Evolutionary conservation across 2,797 vertebrate species (phyloP), one percentile per base, ranked within the genome.

Genomic region (Xiphophorus birchmanni): DNA sequence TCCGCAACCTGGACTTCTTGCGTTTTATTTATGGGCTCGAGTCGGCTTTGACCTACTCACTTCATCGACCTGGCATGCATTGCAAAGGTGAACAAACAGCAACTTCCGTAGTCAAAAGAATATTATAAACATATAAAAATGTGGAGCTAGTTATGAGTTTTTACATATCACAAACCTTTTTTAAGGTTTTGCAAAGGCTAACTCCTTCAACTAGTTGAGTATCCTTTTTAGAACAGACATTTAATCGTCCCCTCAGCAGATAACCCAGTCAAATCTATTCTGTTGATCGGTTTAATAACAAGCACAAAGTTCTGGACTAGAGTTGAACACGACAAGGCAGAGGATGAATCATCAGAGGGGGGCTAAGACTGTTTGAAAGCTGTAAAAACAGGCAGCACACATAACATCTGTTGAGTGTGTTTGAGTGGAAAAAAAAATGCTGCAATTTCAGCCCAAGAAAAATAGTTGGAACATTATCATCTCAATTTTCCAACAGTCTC

Each of bases 381-480:
- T 94, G 92, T 93, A 88, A 92, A 94, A 94, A 94, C 87, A 92
- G 82, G 79, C 60, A 40, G 82, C 73, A 77, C 75, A 88, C 86
- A 82, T 81, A 90, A 90, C 90, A 91, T 93, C 89, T 94, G 93
- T 60, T 91, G 86, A 82, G 74, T 82, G 82, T 77, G 76, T 79
- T 12, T 65, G 79, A 76, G 56, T 32, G 73, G 2, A 47, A 18
- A 10, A 52, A 77, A 85, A 91, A 72, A 89, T 83, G 78, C 56
- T 60, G 84, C 86, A 84, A 90, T 89, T 93, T 87, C 52, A 84
- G 73, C 79, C 82, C 69, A 86, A 91, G 87, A 90, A 89, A 92
- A 93, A 93, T 87, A 91, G 77, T 82, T 48, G 79, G 81, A 86
- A 90, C 81, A 85, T 89, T 88, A 89, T 83, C 84, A 78, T 90